Base-by-base conservation (phyloP, 2,797 vertebrate species). In the Enteromius paludinosus region DNA sequence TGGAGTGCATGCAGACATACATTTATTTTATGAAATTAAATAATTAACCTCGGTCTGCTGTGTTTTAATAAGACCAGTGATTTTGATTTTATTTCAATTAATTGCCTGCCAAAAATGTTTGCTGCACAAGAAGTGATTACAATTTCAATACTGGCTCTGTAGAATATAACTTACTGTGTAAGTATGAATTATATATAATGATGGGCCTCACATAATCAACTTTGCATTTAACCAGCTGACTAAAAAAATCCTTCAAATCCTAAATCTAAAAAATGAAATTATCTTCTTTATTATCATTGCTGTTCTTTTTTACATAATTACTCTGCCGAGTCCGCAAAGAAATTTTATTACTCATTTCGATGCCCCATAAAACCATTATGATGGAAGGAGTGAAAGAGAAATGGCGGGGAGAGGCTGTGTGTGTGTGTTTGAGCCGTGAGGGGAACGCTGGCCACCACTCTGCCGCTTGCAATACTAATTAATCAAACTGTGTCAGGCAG, bases 401-500 rank as follows among this genome's bases (percentile, higher is more conserved):
- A 81, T 72, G 68, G 68, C 20, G 3, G 25, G 35, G 33, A 73
- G 70, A 64, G 59, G 30, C 6, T n/a, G n/a, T 8, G 20, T 61
- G 56, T 61, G 65, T 41, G 41, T 38, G 78, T 79, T 38, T 54
- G 49, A 69, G 76, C 62, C 45, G 11, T 35, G 15, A 79, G 47
- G 64, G 52, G 79, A 62, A 61, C 25, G 28, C 54, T 15, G 23
- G 64, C 73, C 73, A 59, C 73, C 54, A 75, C 54, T 54, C 64
- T 3, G 64, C 78, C 30, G 54, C 33, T 25, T 38, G 80, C 47
- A 28, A 54, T 74, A 56, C 80, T 82, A 82, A 82, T 82, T 64
- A 74, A 82, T 82, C 80, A 82, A 65, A 28, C 45, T 38, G 80
- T 81, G 79, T 73, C 49, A 45, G 68, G 17, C 47, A 59, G 81